These are phyloP conservation scores for Pseudochromis fuscus DNA, from an alignment of 2,797 vertebrate species.

Conservation along the genomic window DNA sequence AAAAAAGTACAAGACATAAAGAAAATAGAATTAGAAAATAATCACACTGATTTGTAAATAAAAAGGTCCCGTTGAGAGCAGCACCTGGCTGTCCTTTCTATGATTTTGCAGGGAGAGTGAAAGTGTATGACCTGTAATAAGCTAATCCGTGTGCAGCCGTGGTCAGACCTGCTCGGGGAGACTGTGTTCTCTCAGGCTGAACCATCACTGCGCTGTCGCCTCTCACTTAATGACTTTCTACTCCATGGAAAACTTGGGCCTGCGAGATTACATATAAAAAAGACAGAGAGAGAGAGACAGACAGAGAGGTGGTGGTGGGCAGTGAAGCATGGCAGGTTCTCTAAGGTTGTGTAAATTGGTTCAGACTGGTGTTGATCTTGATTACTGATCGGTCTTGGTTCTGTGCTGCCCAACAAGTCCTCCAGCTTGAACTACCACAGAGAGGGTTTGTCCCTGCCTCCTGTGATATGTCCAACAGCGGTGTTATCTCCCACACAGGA, in stretches of 20 bases:
- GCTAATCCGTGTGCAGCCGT: slow-evolving; percentile 74
- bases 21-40: slow-evolving; percentile 34
- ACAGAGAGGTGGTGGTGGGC: slow-evolving; percentile 36
- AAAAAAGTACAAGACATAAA: slow-evolving; percentile 12
- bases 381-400: slow-evolving; percentile 65
- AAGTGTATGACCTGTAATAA: slow-evolving; percentile 73
- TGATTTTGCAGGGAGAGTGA: slow-evolving; percentile 41
- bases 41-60: slow-evolving; percentile 60
- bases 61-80: slow-evolving; percentile 52
- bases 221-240: slow-evolving; percentile 83
- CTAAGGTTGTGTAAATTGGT: slow-evolving; percentile 70
- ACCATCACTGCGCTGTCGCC: slow-evolving; percentile 75
- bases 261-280: slow-evolving; percentile 75
- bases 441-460: slow-evolving; percentile 8
- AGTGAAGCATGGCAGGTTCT: slow-evolving; percentile 62
- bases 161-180: slow-evolving; percentile 64
- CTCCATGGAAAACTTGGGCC: slow-evolving; percentile 72
- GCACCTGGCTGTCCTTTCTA: slow-evolving; percentile 51
- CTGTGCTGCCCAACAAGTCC: slow-evolving; percentile 35
- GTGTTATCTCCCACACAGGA: background rate
- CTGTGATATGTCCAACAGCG: slow-evolving; percentile 12
- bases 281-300: slow-evolving; percentile 27
- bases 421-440: slow-evolving; percentile 17
- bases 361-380: slow-evolving; percentile 70
- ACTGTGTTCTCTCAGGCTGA: slow-evolving; percentile 80